Evolutionary conservation across 1,140 invertebrate genomes (phyloP), one percentile per base, ranked within the genome.

Genomic region (Anastrepha obliqua): DNA sequence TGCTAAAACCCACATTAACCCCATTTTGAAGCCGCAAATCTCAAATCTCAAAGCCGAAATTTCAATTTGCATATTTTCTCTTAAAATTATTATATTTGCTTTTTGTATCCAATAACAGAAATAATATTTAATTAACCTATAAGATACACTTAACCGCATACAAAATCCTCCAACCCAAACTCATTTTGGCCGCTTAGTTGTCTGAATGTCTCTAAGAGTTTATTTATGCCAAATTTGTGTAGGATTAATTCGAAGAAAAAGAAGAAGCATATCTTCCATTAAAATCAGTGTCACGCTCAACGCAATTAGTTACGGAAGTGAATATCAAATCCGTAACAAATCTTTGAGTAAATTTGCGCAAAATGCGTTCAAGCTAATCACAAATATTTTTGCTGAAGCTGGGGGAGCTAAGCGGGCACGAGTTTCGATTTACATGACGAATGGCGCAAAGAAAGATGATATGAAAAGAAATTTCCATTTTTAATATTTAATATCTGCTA

Each of bases 41-140:
- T 42, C 67, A 74, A 44, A 17, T 1, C 67, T 42, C 42, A 47
- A 55, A 55, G 6, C 51, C 2, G 6, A 55, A 55, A 55, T 2
- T 47, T 17, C 60, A 74, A 74, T 74, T 74, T 74, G 67, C 42
- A 74, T 74, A 74, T 74, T 74, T 74, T 74, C 67, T 47, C 67
- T 8, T 6, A 74, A 74, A 74, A 74, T 42, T 39, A 44, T 44
- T 74, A 17, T 47, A n/a, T 47, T 44, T 67, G 9, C 8, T 42
- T 42, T 3, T 0, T 11, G 13, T 11, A 13, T 39, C 29, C 4
- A 13, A 67, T 20, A 4, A 65, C 2, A 4, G 17, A 70, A 15
- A n/a, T 74, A 44, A 44, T 74, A 74, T 74, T 47, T 44, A n/a
- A 74, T 47, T 67, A 67, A 67, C 17, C 39, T 47, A 47, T 17